These are phyloP conservation scores for Peromyscus californicus DNA, from an alignment of 2,113 vertebrate species.

Conservation along the genomic window DNA sequence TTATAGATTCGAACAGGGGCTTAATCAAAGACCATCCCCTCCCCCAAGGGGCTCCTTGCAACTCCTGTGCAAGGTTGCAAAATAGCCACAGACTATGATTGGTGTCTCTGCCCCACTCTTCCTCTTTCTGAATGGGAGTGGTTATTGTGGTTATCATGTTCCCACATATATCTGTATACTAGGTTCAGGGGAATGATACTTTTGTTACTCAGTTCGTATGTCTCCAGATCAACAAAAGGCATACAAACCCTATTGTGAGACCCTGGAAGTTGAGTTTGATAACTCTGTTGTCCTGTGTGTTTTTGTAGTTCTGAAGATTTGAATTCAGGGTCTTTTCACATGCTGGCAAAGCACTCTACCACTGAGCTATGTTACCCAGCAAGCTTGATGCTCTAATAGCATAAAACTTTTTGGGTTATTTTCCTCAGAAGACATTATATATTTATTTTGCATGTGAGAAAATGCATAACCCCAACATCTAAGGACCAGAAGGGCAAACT, in stretches of 20 bases:
- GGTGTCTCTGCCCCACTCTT: not conserved
- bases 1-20: not conserved
- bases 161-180: not conserved
- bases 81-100: not conserved
- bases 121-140: not conserved
- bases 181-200: not conserved
- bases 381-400: not conserved
- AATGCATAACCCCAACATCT: not conserved
- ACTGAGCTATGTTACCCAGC: not conserved
- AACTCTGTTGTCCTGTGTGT: not conserved
- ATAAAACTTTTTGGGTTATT: not conserved
- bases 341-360: not conserved
- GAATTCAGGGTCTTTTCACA: not conserved
- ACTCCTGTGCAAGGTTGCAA: not conserved
- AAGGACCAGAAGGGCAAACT: not conserved
- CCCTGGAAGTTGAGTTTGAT: not conserved
- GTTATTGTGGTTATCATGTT: not conserved
- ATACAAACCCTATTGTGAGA: not conserved
- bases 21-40: not conserved
- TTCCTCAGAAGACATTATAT: not conserved
- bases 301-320: not conserved
- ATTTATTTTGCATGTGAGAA: constrained; percentile 2
- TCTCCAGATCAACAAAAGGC: not conserved
- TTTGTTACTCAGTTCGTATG: not conserved
- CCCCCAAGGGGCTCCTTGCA: not conserved